A percentile compares a stretch with the other conserved stretches of the same genome.
Conservation (phyloP, 2,113 vertebrate species). For the Barbus barbus region DNA sequence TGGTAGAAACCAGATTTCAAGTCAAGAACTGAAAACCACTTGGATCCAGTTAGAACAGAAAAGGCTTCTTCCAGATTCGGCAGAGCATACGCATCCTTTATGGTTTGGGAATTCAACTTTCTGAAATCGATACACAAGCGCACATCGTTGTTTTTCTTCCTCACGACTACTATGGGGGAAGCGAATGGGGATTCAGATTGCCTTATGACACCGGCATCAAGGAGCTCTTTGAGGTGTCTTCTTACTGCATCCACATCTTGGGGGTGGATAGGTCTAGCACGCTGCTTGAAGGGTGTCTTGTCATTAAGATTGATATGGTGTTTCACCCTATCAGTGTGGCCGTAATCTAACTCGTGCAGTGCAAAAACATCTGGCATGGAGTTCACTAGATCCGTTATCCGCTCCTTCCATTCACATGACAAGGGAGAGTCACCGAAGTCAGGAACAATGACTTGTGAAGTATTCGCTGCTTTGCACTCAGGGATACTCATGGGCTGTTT, state of each 20-base stretch:
- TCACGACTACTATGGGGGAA: no score
- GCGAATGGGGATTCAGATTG: not conserved
- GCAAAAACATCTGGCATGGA: constrained; percentile 2
- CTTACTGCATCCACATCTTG: no score
- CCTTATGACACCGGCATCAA: no score
- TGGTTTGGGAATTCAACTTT: no score
- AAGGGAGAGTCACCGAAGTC: not conserved
- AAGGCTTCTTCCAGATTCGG: not conserved
- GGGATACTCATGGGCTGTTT: not conserved
- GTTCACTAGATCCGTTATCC: not conserved
- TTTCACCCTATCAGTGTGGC: not conserved
- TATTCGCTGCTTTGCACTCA: not conserved
- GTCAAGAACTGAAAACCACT: no score
- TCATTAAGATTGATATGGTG: not conserved
- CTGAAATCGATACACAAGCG: no score
- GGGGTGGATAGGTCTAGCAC: not conserved
- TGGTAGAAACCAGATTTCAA: not conserved
- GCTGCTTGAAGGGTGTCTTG: not conserved
- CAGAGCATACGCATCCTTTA: not conserved
- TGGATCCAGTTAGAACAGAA: not conserved
- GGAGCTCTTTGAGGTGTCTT: no score
- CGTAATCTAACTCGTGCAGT: not conserved
- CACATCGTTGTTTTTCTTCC: no score
- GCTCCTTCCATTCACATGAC: not conserved
- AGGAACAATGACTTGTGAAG: not conserved